Evolutionary conservation across 2,888 invertebrate genomes (phyloP), one percentile per base, ranked within the genome.

Genomic region (Campoplex nolae): DNA sequence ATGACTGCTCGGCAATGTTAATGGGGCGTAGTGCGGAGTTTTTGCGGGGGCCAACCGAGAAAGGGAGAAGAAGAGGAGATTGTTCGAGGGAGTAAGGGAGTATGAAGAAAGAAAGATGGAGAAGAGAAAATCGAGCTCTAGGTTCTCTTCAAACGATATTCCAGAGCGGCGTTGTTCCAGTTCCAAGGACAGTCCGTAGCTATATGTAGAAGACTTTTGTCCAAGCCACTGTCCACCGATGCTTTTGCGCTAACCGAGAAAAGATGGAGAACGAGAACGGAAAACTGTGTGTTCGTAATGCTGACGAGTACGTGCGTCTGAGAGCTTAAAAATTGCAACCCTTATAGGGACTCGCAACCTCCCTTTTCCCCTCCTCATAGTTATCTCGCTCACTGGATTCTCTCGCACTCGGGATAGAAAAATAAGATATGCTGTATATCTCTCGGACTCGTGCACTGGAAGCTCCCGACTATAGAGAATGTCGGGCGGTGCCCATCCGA

Each of bases 1-100:
- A 92, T 91, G 92, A 91, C 88, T 88, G 89, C 88, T 78, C 85
- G 85, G 89, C 90, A 91, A 92, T 92, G 92, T 92, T 92, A 93
- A 92, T 91, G 86, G 90, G 90, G 91, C 88, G 90, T 89, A 90
- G 90, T 71, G 74, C 56, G 35, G 89, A 81, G 85, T 89, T 91
- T 92, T 92, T 90, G 88, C 88, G 80, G 54, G 54, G 42, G 45
- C 58, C 42, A 32, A 70, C 48, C 68, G 56, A 65, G 81, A 48
- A 73, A 23, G 79, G 81, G 84, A 76, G 86, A 85, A 23, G 58
- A 51, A 84, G 82, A 85, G 84, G 82, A 82, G 86, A 87, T 81
- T 79, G 85, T 86, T 86, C 51, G 81, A 58, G 74, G 45, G 65
- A 79, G 76, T 68, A 80, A 85, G 77, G 28, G 70, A 62, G 48